Evolutionary conservation across 1,140 invertebrate species (phyloP).

Genomic region (Magallana angulata): DNA sequence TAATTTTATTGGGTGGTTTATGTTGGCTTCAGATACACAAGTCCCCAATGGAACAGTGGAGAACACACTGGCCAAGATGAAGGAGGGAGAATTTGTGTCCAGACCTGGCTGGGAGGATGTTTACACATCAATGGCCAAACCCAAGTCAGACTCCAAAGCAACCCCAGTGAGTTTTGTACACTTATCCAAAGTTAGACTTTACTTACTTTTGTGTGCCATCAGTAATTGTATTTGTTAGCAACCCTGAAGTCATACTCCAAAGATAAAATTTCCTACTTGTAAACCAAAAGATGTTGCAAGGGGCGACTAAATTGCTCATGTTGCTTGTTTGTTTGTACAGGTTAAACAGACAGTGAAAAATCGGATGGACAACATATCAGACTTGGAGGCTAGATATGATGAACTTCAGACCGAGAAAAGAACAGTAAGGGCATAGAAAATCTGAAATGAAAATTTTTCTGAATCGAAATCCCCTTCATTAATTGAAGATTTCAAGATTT

Average conservation of each 20-base stretch:
- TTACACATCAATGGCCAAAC: slow-evolving; percentile 70
- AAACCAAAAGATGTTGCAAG: no score
- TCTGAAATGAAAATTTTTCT: no score
- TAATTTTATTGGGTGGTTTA: no score
- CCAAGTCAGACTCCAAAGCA: slow-evolving; percentile 2
- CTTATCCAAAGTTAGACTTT: no score
- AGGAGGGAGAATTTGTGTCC: slow-evolving; percentile 65
- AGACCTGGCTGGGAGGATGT: slow-evolving; percentile 73
- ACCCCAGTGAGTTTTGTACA: background rate
- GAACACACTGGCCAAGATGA: slow-evolving; percentile 64
- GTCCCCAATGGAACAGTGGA: slow-evolving; percentile 50
- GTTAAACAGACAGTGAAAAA: slow-evolving; percentile 18
- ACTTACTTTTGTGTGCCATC: no score
- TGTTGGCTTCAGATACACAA: background rate
- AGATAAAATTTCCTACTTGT: no score
- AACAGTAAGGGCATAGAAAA: background rate
- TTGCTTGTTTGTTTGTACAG: background rate
- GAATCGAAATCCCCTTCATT: no score
- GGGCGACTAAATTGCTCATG: no score
- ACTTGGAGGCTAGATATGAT: slow-evolving; percentile 68
- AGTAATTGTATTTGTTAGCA: no score
- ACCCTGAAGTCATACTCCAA: no score
- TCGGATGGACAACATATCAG: background rate
- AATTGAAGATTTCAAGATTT: no score
- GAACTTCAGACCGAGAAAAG: slow-evolving; percentile 67